A percentile compares a stretch with the other conserved stretches of the same genome.
These are phyloP conservation scores for Thunnus maccoyii DNA, from an alignment of 2,113 vertebrate genomes.

Conservation along the genomic window DNA sequence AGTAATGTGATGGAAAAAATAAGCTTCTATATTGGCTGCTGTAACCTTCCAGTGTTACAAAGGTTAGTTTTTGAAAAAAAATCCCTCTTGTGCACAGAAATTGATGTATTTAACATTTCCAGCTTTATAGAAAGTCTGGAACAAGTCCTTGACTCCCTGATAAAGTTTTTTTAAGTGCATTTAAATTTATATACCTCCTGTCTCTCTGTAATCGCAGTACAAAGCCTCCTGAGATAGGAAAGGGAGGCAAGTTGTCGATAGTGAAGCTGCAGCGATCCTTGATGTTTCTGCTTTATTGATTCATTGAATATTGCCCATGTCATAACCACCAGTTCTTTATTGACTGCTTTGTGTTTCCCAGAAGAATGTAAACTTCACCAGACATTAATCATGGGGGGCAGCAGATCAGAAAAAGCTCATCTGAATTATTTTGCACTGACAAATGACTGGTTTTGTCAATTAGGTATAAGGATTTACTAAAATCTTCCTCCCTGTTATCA, in stretches of 20 bases:
- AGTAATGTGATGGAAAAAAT: not conserved
- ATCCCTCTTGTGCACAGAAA: not conserved
- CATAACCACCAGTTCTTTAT: not conserved
- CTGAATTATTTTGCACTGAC: not conserved
- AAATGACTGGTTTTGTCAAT: not conserved
- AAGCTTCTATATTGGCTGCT: not conserved
- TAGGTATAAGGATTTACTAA: not conserved
- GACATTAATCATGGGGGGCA: not conserved
- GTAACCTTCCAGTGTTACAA: not conserved
- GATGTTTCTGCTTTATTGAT: not conserved
- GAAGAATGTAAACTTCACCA: not conserved
- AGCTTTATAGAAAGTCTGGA: not conserved
- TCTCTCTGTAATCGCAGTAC: not conserved
- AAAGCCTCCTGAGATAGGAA: not conserved
- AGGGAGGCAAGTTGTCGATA: too few species aligned
- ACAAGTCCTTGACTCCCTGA: not conserved
- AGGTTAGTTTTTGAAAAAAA: not conserved
- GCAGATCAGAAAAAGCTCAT: slow-evolving; percentile 1
- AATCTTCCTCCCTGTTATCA: not conserved
- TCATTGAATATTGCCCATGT: not conserved
- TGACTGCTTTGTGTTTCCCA: not conserved
- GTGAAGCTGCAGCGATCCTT: not conserved
- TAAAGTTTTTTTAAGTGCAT: not conserved
- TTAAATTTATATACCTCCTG: not conserved
- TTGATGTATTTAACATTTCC: slow-evolving; percentile 12